A percentile compares a stretch with the other conserved stretches of the same genome.
These are phyloP conservation scores for Athalia circularis DNA, from an alignment of 2,888 invertebrate genomes.

Conservation along the genomic window DNA sequence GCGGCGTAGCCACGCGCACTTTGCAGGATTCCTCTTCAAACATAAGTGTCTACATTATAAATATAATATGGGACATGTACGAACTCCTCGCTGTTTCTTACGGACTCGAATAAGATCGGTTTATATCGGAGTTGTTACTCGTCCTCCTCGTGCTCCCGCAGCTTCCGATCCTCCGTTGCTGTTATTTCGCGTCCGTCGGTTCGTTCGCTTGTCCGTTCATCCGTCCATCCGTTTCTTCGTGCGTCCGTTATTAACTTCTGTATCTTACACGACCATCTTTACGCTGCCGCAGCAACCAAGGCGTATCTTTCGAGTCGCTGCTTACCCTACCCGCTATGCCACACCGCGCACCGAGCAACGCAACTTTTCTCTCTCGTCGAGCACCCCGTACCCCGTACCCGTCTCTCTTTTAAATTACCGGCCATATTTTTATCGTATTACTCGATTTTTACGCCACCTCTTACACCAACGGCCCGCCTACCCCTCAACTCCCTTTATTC, in stretches of 20 bases:
- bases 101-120: no score
- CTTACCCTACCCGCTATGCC: constrained; percentile 40
- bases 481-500: constrained; percentile 21
- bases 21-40: not conserved
- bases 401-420: constrained; percentile 61
- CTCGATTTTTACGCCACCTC: constrained; percentile 65
- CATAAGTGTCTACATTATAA: not conserved
- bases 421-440: constrained; percentile 65
- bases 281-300: constrained; percentile 68
- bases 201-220: constrained; percentile 7
- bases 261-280: constrained; percentile 69
- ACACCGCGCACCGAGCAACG: constrained; percentile 35
- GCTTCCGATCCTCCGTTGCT: not conserved
- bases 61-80: not conserved
- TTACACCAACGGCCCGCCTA: constrained; percentile 23
- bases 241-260: constrained; percentile 70
- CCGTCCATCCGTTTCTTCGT: constrained; percentile 12
- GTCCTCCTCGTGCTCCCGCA: constrained; percentile 1
- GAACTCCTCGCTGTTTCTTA: no score
- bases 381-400: constrained; percentile 35
- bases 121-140: not conserved
- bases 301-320: constrained; percentile 54
- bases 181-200: constrained; percentile 19
- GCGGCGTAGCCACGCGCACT: not conserved
- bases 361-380: constrained; percentile 22